phyloP scores from a whole-genome alignment of 2,113 vertebrate genomes.

The Corydoras maculifer region DNA sequence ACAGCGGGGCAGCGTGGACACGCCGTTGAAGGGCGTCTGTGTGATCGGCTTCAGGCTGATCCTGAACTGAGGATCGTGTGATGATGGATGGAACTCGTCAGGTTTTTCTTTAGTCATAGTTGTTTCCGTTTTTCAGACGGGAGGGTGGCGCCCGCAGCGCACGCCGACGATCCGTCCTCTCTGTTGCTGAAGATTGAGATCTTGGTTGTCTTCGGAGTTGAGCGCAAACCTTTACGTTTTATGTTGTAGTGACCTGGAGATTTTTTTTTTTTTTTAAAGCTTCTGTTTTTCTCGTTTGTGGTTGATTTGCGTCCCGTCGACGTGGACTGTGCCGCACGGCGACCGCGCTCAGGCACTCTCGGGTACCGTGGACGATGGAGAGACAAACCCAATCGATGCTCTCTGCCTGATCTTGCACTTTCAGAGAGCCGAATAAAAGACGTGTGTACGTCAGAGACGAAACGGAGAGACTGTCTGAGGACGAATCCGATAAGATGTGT shows the following conservation, averaged over 20 bases:
- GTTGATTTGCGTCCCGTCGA: conserved; percentile 55
- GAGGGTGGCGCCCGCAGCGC: conserved; percentile 54
- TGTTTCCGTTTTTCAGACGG: conserved; percentile 55
- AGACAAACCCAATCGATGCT: conserved; percentile 62
- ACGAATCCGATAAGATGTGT: conserved; percentile 49
- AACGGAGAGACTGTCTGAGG: conserved; percentile 65
- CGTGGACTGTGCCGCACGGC: conserved; percentile 71
- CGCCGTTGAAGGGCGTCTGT: conserved; percentile 57
- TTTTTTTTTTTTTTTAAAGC: conserved; percentile 42
- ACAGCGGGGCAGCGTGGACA: conserved; percentile 54
- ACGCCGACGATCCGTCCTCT: conserved; percentile 15
- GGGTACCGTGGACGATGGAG: conserved; percentile 70
- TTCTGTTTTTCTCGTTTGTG: conserved; percentile 11
- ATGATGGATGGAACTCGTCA: conserved; percentile 48
- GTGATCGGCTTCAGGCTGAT: conserved; percentile 66
- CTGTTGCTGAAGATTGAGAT: conserved; percentile 61
- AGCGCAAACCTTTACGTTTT: conserved; percentile 57
- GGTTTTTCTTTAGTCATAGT: conserved; percentile 54
- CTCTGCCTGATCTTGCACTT: conserved; percentile 71
- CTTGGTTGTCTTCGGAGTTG: conserved; percentile 58
- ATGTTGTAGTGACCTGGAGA: conserved; percentile 69
- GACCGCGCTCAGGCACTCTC: conserved; percentile 74
- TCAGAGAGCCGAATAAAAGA: conserved; percentile 48
- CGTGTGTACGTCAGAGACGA: conserved; percentile 56
- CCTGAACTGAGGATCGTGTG: conserved; percentile 53